A percentile compares a stretch with the other conserved stretches of the same genome.
phyloP scores from a whole-genome alignment of 2,797 vertebrate genomes.

The Hypotaenidia okinawae region DNA sequence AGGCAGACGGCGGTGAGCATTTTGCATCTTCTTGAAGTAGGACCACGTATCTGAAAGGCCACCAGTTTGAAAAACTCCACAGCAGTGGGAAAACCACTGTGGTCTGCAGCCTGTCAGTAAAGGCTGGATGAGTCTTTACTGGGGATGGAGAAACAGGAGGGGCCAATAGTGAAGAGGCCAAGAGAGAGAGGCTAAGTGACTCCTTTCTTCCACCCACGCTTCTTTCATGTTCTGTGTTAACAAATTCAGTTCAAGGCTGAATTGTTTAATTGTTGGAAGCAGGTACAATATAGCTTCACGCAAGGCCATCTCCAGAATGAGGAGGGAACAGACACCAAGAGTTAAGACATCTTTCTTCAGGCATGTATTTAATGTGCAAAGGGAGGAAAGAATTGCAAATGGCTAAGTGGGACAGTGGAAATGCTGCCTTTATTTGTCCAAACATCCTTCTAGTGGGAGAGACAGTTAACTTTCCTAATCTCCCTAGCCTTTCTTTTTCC shows the following conservation, averaged over 20 bases:
- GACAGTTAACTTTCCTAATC: not conserved
- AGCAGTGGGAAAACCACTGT: not conserved
- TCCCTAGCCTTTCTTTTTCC: not conserved
- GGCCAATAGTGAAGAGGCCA: not conserved
- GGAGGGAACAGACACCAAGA: not conserved
- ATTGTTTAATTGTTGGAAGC: not conserved
- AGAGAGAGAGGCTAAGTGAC: not conserved
- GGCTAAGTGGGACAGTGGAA: not conserved
- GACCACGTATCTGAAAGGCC: not conserved
- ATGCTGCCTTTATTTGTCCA: not conserved
- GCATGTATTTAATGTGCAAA: not conserved
- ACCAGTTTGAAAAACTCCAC: not conserved
- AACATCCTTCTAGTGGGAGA: not conserved
- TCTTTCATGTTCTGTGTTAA: not conserved
- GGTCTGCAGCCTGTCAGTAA: not conserved
- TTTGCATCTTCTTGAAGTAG: not conserved
- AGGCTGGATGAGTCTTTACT: not conserved
- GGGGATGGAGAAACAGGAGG: not conserved
- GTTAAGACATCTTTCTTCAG: not conserved
- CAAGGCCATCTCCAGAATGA: rapidly evolving
- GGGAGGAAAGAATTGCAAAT: not conserved
- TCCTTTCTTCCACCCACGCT: not conserved
- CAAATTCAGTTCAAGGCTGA: not conserved
- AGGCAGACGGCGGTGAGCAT: not conserved
- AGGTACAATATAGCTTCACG: not conserved